These are phyloP conservation scores for Phyllostomus discolor DNA, from an alignment of 2,113 vertebrate species.

Conservation along the genomic window DNA sequence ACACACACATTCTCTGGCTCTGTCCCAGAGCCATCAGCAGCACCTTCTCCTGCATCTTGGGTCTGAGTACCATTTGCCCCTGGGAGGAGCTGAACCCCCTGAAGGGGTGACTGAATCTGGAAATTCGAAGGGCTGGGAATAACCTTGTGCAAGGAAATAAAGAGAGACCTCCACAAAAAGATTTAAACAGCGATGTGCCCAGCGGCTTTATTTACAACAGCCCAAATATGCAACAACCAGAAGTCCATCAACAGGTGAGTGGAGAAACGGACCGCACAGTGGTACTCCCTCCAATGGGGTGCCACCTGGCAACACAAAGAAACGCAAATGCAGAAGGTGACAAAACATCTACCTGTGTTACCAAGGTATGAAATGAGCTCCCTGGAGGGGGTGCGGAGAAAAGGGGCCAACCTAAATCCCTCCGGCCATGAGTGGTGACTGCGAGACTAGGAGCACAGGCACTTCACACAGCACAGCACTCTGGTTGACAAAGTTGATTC, in stretches of 20 bases:
- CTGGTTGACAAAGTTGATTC: background rate
- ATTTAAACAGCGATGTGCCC: background rate
- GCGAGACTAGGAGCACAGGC: background rate
- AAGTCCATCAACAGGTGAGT: too few species aligned
- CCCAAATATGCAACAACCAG: background rate
- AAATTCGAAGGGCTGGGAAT: too few species aligned
- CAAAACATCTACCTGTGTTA: background rate
- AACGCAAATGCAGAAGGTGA: background rate
- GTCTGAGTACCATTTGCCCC: background rate
- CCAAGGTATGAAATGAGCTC: background rate
- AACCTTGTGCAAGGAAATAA: background rate
- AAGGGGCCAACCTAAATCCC: background rate
- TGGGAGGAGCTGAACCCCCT: background rate
- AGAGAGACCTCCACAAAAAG: background rate
- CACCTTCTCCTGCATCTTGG: background rate
- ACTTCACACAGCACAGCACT: fast-evolving
- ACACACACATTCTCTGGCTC: background rate
- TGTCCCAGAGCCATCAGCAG: background rate
- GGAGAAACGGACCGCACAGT: background rate
- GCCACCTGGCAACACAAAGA: background rate
- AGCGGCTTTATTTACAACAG: background rate
- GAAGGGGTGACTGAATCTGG: background rate
- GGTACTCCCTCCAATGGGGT: too few species aligned
- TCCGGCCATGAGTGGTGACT: too few species aligned
- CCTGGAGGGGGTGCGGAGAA: background rate